Base-by-base conservation (phyloP, 2,888 invertebrate species). In the Tiphia femorata region DNA sequence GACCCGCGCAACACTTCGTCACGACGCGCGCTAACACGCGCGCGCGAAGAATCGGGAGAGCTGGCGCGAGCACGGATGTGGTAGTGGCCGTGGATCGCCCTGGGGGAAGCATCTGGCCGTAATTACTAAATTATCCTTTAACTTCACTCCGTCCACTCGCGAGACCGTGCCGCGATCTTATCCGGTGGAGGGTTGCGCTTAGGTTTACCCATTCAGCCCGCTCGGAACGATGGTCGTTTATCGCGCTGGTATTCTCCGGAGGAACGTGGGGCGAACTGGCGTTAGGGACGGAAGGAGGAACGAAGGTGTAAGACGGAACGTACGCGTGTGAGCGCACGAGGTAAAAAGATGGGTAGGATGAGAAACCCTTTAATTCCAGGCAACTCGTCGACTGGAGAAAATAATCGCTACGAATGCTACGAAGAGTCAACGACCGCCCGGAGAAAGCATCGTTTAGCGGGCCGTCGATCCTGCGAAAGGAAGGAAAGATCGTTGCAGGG, bases 71-170 rank as follows among this genome's bases (percentile, higher is more conserved):
- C 58, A 67, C 51, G 49, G 43, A 60, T 46, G 64, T 61, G 61
- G 61, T 62, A 62, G 64, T 67, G 65, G 70, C 48, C 58, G 67
- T 58, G 52, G 52, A 67, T 63, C 62, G 67, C 72, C 72, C 64
- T 53, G 59, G 75, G 79, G 74, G 74, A 72, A 77, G 75, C 80
- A 81, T 79, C 80, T 80, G 78, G 75, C 72, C 76, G 70, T 79
- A 81, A 81, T 81, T 81, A 80, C 81, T 79, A 79, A 81, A 81
- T 81, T 81, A 81, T 81, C 76, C 77, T 75, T 78, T 70, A 73
- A 77, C 73, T 71, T 66, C 69, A 58, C n/a, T n/a, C 68, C 70
- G 68, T 75, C 74, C 66, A 70, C 67, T 72, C 60, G n/a, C n/a
- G 64, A 62, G 67, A 41, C 64, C 58, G 60, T 46, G 58, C 58